A percentile compares a stretch with the other conserved stretches of the same genome.
Evolutionary conservation across 2,797 vertebrate species (phyloP).

Genomic region (Nannoperca australis): DNA sequence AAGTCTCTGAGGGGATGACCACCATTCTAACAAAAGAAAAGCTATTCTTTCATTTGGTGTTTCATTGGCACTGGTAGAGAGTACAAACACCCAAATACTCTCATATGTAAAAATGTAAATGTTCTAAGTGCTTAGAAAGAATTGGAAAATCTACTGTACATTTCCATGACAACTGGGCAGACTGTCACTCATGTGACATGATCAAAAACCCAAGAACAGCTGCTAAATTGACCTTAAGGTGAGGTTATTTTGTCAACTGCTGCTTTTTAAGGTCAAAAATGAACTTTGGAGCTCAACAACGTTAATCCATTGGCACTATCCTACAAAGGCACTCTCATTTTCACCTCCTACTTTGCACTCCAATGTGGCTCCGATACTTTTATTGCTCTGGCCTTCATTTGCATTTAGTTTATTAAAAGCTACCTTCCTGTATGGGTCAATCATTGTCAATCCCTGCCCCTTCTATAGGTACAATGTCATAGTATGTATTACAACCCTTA

Average conservation of each 20-base stretch:
- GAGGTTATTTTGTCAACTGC: neutral
- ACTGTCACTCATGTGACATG: neutral
- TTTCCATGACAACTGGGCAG: neutral
- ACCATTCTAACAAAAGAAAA: neutral
- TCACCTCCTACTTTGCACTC: constrained; percentile 26
- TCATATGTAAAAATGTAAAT: neutral
- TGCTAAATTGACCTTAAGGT: neutral
- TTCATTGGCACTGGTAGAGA: too few relatives aligned
- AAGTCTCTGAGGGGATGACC: neutral
- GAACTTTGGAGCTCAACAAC: neutral
- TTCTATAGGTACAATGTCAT: constrained; percentile 5
- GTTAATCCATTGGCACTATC: constrained; percentile 9
- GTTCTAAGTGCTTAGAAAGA: neutral
- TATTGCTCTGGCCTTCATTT: constrained; percentile 39
- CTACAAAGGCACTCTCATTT: constrained; percentile 1
- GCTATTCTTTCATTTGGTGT: neutral
- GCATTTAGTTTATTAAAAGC: constrained; percentile 35
- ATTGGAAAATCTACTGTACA: neutral
- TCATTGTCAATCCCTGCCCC: neutral
- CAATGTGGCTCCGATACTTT: constrained; percentile 8
- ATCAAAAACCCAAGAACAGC: neutral
- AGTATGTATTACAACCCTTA: neutral
- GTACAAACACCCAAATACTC: neutral
- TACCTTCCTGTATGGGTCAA: constrained; percentile 13
- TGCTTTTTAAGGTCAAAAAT: neutral